A percentile compares a stretch with the other conserved stretches of the same genome.
These are phyloP conservation scores for Aphis gossypii DNA, from an alignment of 1,140 invertebrate species.

Conservation along the genomic window DNA sequence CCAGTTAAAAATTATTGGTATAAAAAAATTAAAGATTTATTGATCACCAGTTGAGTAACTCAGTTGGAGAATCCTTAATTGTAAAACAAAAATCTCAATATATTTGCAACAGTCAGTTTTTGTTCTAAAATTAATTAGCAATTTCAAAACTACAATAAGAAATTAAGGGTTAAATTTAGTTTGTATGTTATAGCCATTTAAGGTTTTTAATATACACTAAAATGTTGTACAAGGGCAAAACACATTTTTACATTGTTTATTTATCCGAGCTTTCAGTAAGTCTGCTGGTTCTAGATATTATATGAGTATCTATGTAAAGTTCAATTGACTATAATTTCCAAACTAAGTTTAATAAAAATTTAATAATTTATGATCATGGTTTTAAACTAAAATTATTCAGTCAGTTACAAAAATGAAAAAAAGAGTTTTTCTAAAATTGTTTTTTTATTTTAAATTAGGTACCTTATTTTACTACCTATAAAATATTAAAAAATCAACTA, in stretches of 20 bases:
- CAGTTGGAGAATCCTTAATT: too few species aligned
- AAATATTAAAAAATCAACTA: neutral
- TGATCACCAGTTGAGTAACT: too few species aligned
- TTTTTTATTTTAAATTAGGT: too few species aligned
- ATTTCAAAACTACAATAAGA: too few species aligned
- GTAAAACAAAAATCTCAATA: too few species aligned
- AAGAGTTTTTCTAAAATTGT: too few species aligned
- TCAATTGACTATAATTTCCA: neutral
- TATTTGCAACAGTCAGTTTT: too few species aligned
- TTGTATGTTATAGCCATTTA: neutral
- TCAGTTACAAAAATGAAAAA: neutral
- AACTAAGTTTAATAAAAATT: neutral
- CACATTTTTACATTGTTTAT: neutral
- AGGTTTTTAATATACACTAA: neutral
- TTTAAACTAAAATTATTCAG: neutral
- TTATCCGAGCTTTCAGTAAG: neutral
- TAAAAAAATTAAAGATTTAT: too few species aligned
- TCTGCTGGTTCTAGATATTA: neutral
- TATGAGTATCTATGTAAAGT: neutral
- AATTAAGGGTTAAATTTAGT: neutral
- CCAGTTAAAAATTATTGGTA: too few species aligned
- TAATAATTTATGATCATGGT: neutral
- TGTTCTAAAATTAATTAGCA: too few species aligned
- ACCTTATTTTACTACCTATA: too few species aligned
- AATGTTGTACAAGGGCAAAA: neutral